Evolutionary conservation across 2,888 invertebrate species (phyloP), one percentile per base, ranked within the genome.

Genomic region (Agapostemon virescens): DNA sequence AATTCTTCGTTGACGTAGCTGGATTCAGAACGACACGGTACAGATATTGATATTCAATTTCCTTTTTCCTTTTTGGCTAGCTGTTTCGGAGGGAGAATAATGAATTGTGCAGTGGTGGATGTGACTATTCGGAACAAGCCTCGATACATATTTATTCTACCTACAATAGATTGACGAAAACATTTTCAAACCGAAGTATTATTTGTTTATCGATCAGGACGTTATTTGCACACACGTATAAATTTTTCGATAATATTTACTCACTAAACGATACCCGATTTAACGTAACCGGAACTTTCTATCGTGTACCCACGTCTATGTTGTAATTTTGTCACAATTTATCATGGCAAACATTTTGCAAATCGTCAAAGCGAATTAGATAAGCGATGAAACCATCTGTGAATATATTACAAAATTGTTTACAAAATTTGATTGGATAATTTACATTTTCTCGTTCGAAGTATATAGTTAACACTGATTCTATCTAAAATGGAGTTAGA

Each of bases 21-120:
- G 33, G n/a, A 63, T 63, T 63, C n/a, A 20, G 30, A 20, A 36
- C 61, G 61, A 36, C 33, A 33, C 11, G 33, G 61, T 11, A 63
- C 61, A 63, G 33, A 63, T 63, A 36, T 63, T 33, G 61, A 63
- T 63, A 63, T 63, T 36, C 61, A 20, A n/a, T 33, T 63, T 33
- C 33, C 61, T 63, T 63, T 36, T 36, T n/a, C 33, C 33, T 13
- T n/a, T 36, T 36, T n/a, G n/a, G 36, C 33, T 36, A n/a, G 33
- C 33, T 36, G 20, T 63, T 63, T n/a, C 61, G 61, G 36, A 33
- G 11, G 1, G 33, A n/a, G n/a, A 33, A 36, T 36, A 63, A 63
- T 63, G 33, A 63, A 63, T 63, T 63, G 20, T 36, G 11, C 30
- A 63, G 4, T 11, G 33, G 11, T 11, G 9, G 3, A 33, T n/a